Percentiles rank a stretch among this genome's conserved stretches.
phyloP scores from a whole-genome alignment of 2,113 vertebrate species.

The Holacanthus passer region DNA sequence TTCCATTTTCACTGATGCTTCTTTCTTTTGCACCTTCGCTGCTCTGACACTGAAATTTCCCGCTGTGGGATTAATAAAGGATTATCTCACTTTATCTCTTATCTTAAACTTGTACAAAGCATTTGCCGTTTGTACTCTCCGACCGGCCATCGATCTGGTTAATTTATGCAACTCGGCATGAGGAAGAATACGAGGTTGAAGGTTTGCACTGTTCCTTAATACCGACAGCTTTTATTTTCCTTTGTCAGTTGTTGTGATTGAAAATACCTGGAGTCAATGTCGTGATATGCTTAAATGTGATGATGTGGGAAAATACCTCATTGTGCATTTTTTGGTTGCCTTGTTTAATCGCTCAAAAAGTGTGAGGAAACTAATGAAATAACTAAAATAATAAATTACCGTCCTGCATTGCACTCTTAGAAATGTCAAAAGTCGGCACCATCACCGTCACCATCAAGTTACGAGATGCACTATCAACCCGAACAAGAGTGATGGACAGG shows the following conservation, averaged over 20 bases:
- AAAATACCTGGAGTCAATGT: conserved; percentile 25
- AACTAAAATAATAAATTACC: not conserved
- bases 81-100: too few species aligned
- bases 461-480: conserved; percentile 24
- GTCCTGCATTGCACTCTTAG: not conserved
- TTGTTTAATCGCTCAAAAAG: not conserved
- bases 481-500: conserved; percentile 4
- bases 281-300: not conserved
- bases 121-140: conserved; percentile 33
- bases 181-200: conserved; percentile 13
- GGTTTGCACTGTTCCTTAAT: conserved; percentile 36
- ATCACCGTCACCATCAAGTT: not conserved
- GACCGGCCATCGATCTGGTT: conserved; percentile 52
- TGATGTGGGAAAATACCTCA: not conserved
- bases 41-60: too few species aligned
- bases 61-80: too few species aligned
- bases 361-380: not conserved
- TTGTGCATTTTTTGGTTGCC: not conserved
- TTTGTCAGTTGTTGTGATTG: conserved; percentile 43
- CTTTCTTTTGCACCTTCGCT: too few species aligned
- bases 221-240: conserved; percentile 53
- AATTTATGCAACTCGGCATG: conserved; percentile 35
- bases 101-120: conserved; percentile 44
- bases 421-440: not conserved
- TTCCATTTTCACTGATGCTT: too few species aligned